Percentiles rank a stretch among this genome's conserved stretches.
These are phyloP conservation scores for Zaprionus gabonicus DNA, from an alignment of 1,140 invertebrate genomes.

Conservation along the genomic window DNA sequence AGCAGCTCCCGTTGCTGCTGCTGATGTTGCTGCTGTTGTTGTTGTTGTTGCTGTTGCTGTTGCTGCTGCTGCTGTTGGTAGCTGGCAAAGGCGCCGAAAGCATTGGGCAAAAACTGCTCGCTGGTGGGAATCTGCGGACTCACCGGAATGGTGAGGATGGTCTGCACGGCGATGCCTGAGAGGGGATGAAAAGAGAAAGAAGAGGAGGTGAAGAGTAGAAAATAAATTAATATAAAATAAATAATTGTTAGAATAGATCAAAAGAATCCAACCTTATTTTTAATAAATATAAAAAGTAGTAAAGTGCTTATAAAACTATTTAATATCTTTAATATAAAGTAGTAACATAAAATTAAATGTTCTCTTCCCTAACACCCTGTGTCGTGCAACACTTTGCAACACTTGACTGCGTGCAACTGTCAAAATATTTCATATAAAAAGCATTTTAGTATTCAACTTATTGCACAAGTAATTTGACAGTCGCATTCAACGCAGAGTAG, in stretches of 20 bases:
- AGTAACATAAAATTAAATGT: neutral
- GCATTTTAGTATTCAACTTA: neutral
- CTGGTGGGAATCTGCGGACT: slow-evolving; percentile 92
- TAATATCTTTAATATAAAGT: too few relatives aligned
- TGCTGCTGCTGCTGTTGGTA: slow-evolving; percentile 73
- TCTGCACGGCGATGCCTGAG: slow-evolving; percentile 95
- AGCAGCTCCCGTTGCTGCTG: slow-evolving; percentile 54
- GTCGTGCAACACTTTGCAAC: neutral
- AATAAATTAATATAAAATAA: neutral
- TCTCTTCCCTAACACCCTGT: neutral
- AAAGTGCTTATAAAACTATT: too few relatives aligned
- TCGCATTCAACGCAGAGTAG: neutral
- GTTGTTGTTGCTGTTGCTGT: slow-evolving; percentile 50
- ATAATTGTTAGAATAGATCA: too few relatives aligned
- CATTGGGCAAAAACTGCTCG: slow-evolving; percentile 81
- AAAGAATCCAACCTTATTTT: too few relatives aligned
- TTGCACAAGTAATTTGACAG: neutral
- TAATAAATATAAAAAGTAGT: too few relatives aligned
- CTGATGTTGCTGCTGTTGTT: slow-evolving; percentile 45
- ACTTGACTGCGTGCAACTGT: slow-evolving; percentile 3
- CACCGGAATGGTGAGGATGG: slow-evolving; percentile 96
- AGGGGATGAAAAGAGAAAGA: neutral
- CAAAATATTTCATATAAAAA: neutral
- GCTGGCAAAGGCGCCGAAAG: slow-evolving; percentile 76
- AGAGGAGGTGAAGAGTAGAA: too few relatives aligned